phyloP scores from a whole-genome alignment of 2,113 vertebrate genomes.

The Trematocara macrostoma region DNA sequence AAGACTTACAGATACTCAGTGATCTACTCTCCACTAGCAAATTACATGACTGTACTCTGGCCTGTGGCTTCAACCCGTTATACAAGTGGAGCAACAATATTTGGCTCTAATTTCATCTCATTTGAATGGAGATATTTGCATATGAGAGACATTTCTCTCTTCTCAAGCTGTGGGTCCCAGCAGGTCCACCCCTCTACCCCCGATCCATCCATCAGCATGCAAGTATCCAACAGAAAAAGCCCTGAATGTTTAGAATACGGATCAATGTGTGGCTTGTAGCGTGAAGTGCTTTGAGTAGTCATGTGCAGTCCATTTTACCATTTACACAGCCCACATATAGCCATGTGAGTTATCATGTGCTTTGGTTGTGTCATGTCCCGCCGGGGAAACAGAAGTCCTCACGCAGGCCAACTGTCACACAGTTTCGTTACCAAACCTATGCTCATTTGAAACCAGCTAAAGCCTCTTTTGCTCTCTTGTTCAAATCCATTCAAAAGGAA shows the following conservation, averaged over 20 bases:
- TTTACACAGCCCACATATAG: background rate
- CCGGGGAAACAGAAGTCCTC: conserved; percentile 45
- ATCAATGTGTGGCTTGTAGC: background rate
- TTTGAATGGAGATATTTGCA: background rate
- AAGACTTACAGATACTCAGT: background rate
- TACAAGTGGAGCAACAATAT: background rate
- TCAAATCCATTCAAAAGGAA: conserved; percentile 35
- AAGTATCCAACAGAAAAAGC: background rate
- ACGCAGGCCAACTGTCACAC: conserved; percentile 43
- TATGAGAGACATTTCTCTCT: background rate
- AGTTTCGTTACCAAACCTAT: conserved; percentile 24
- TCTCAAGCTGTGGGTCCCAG: background rate
- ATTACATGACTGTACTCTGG: background rate
- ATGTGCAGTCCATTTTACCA: background rate
- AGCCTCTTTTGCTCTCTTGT: background rate
- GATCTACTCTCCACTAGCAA: background rate
- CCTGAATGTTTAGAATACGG: background rate
- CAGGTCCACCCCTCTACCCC: background rate
- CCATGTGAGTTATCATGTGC: conserved; percentile 11
- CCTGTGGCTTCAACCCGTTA: background rate
- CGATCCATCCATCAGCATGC: background rate
- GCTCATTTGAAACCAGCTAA: conserved; percentile 26
- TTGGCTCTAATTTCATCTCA: background rate
- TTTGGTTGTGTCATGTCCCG: conserved; percentile 34
- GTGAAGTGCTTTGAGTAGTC: background rate